Evolutionary conservation across 2,888 invertebrate species (phyloP).

Genomic region (Electrophaes corylata): DNA sequence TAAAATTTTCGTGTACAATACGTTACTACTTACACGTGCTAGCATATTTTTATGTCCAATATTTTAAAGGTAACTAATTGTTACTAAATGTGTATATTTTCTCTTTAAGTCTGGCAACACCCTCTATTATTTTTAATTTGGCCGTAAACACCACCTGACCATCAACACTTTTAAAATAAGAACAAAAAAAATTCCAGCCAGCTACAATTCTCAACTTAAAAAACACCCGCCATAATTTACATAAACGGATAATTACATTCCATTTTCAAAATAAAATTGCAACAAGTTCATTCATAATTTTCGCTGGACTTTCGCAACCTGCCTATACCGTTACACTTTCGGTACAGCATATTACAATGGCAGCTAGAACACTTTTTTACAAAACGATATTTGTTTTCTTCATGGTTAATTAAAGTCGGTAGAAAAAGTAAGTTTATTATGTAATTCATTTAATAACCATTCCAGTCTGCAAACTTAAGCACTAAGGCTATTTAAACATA

Average conservation of each 20-base stretch:
- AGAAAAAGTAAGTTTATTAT: no score
- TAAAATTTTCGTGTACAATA: no score
- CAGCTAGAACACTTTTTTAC: slow-evolving; percentile 17
- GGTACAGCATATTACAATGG: not conserved
- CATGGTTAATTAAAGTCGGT: no score
- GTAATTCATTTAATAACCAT: no score
- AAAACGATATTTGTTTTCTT: no score
- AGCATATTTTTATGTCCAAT: not conserved
- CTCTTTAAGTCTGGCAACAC: not conserved
- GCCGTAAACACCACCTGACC: slow-evolving; percentile 21
- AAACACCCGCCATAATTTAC: slow-evolving; percentile 36
- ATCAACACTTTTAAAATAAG: slow-evolving; percentile 15
- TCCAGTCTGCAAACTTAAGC: no score
- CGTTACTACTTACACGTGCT: no score
- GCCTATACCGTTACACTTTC: slow-evolving; percentile 29
- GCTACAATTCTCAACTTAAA: slow-evolving; percentile 21
- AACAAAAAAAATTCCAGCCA: slow-evolving; percentile 21
- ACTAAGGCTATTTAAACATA: no score
- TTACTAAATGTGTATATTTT: slow-evolving; percentile 4
- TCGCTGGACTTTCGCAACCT: slow-evolving; percentile 33
- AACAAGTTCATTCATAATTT: slow-evolving; percentile 38
- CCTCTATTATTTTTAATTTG: slow-evolving; percentile 18
- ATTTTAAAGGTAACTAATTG: not conserved
- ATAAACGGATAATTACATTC: slow-evolving; percentile 33
- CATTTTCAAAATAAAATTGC: slow-evolving; percentile 32